phyloP scores from a whole-genome alignment of 2,113 vertebrate species.

The Rhea americana region DNA sequence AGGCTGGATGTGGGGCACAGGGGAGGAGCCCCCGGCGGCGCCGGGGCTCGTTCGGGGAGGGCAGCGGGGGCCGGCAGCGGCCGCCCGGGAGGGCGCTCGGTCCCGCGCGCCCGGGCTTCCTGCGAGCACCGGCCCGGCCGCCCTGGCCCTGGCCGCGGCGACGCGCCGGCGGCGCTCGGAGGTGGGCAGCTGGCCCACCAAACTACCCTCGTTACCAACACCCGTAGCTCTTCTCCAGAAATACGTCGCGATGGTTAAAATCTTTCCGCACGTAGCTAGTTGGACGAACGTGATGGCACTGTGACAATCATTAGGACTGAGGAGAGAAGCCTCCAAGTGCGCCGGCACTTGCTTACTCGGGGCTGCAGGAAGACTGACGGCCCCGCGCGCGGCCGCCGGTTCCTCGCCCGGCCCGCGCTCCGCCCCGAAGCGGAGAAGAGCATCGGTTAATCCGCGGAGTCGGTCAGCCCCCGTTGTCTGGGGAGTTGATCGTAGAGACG shows the following conservation, averaged over 20 bases:
- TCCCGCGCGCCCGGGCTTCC: no score
- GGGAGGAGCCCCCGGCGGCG: fast-evolving
- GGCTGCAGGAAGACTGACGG: not conserved
- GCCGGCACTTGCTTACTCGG: slow-evolving; percentile 56
- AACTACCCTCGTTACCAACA: not conserved
- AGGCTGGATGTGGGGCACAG: not conserved
- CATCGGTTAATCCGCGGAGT: slow-evolving; percentile 69
- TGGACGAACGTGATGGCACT: not conserved
- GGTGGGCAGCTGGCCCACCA: no score
- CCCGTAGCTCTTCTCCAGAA: not conserved
- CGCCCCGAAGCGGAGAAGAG: not conserved
- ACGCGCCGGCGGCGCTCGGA: no score
- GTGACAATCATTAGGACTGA: slow-evolving; percentile 32
- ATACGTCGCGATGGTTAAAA: not conserved
- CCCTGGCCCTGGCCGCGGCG: no score
- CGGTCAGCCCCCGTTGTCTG: slow-evolving; percentile 60
- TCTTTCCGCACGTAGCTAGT: not conserved
- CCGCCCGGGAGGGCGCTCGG: no score
- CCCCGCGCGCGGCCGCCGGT: not conserved
- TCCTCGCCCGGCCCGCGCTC: no score
- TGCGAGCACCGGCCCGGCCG: no score
- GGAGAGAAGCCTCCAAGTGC: not conserved
- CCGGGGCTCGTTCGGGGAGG: fast-evolving
- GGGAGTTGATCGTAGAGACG: slow-evolving; percentile 59
- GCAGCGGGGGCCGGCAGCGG: not conserved